Evolutionary conservation across 2,797 vertebrate genomes (phyloP).

Genomic region (Notolabrus celidotus): DNA sequence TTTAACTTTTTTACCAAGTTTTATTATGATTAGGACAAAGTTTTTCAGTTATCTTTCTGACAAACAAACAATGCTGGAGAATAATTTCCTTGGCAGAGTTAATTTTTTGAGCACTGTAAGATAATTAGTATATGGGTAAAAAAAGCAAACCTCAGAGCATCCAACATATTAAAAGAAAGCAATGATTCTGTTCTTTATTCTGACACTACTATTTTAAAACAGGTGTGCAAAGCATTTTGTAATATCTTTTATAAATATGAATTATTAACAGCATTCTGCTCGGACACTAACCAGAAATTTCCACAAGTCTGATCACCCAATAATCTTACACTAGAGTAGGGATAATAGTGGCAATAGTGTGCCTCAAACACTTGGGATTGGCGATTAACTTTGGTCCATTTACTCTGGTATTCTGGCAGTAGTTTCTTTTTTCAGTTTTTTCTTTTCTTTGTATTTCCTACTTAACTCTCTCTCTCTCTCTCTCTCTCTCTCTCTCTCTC

Average conservation of each 20-base stretch:
- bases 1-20: too few relatives aligned
- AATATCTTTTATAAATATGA: neutral
- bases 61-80: neutral
- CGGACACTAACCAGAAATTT: neutral
- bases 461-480: neutral
- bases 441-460: conserved; percentile 2
- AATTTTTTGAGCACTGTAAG: too few relatives aligned
- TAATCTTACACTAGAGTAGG: neutral
- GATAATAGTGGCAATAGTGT: conserved; percentile 8
- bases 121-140: neutral
- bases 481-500: neutral
- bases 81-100: too few relatives aligned
- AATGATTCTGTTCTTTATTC: too few relatives aligned
- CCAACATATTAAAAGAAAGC: too few relatives aligned
- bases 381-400: conserved; percentile 29
- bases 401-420: conserved; percentile 29
- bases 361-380: conserved; percentile 12
- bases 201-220: too few relatives aligned
- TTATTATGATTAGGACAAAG: too few relatives aligned
- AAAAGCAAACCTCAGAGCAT: neutral
- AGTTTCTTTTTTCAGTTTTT: conserved; percentile 27
- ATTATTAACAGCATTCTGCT: neutral
- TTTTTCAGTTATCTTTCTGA: neutral
- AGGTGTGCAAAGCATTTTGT: neutral
- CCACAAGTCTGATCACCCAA: neutral